Evolutionary conservation across 2,888 invertebrate species (phyloP), one percentile per base, ranked within the genome.

Genomic region (Andrena flavipes): DNA sequence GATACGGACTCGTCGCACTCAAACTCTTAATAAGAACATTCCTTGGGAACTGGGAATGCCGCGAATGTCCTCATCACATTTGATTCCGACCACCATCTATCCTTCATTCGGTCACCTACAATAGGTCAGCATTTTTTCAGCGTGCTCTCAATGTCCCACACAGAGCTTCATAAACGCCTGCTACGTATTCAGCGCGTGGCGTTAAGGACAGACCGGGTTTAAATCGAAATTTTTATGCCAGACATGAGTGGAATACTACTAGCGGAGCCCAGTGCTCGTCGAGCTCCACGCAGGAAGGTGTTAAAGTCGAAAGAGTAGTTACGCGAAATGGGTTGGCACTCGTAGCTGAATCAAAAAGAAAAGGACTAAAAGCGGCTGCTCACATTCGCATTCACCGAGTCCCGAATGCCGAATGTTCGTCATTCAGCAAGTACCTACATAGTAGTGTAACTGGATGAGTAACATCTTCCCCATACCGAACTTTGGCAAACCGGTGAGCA

Each of bases 11-110:
- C 42, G 67, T 73, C 68, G 60, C 68, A 33, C 76, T 62, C 70
- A 33, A 73, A 65, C 80, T 67, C 69, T 82, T 86, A 84, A 85
- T 85, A 85, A 85, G 78, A 74, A 60, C 75, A 87, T 88, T 87
- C 86, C 76, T 7, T 7, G 30, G 42, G 20, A 71, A 60, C 49
- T 49, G 68, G 54, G 76, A 78, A 86, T 87, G 81, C 78, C 77
- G 33, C 29, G 65, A 65, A 86, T 80, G 71, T 83, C 76, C 72
- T 65, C 69, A 65, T 76, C 59, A 54, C 59, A 71, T 75, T 81
- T 60, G 51, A 74, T 74, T 49, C 74, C 42, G 10, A 48, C 59
- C 71, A n/a, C 30, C 60, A 48, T 76, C 62, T 76, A 49, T 60
- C 26, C 59, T 60, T 42, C 48, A 62, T 75, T 56, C 65, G 75